Percentiles rank a stretch among this genome's conserved stretches.
Evolutionary conservation across 2,888 invertebrate genomes (phyloP).

Genomic region (Amiota mariae): DNA sequence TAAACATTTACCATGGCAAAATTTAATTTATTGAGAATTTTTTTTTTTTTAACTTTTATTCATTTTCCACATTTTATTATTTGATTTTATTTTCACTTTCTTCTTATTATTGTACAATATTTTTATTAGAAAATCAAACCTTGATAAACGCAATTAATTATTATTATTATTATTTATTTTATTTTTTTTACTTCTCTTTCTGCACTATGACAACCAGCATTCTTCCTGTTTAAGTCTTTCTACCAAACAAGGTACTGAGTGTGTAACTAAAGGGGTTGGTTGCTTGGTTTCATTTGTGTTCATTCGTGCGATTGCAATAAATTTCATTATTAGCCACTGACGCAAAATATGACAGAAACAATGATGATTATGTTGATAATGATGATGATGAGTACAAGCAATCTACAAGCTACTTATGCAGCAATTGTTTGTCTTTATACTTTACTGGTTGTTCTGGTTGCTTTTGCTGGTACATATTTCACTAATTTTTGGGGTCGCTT

Average conservation of each 20-base stretch:
- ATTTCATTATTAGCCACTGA: constrained; percentile 60
- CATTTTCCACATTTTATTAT: constrained; percentile 51
- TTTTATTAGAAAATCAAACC: no score
- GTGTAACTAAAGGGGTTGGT: constrained; percentile 12
- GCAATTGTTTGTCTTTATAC: constrained; percentile 21
- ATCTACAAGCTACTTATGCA: constrained; percentile 18
- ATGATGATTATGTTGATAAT: neutral
- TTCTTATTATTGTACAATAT: neutral
- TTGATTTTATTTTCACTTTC: neutral
- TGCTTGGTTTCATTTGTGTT: no score
- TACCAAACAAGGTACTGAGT: no score
- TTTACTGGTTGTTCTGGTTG: neutral
- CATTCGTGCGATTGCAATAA: constrained; percentile 52
- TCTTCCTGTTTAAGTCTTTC: no score
- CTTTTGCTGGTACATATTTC: neutral
- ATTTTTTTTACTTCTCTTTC: no score
- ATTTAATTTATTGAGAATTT: constrained; percentile 31
- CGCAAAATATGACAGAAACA: neutral
- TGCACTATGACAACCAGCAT: no score
- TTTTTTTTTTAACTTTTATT: constrained; percentile 11
- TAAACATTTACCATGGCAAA: constrained; percentile 17
- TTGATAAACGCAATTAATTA: no score
- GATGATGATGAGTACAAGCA: neutral
- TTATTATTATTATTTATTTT: no score
- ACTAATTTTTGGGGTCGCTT: constrained; percentile 20